phyloP scores from a whole-genome alignment of 2,797 vertebrate species.

The Danio jaintianensis region DNA sequence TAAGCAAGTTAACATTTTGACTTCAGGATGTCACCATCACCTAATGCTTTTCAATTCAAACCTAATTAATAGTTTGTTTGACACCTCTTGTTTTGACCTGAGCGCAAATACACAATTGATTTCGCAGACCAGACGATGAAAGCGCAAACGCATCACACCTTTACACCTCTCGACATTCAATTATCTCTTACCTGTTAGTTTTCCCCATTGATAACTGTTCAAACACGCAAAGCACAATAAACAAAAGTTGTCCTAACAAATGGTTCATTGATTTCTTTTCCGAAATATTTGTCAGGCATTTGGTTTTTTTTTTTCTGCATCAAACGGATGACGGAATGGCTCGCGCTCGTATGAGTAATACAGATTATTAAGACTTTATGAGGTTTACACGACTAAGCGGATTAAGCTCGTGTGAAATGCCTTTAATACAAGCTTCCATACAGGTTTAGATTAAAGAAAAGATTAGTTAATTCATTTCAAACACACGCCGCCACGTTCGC shows the following conservation, averaged over 20 bases:
- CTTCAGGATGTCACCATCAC: not conserved
- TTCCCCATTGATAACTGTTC: constrained; percentile 17
- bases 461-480: not conserved
- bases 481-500: no score
- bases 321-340: not conserved
- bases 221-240: constrained; percentile 25
- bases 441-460: not conserved
- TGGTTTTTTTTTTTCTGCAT: not conserved
- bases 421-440: not conserved
- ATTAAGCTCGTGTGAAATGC: constrained; percentile 8
- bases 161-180: constrained; percentile 30
- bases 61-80: constrained; percentile 44
- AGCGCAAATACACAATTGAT: constrained; percentile 26
- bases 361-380: not conserved
- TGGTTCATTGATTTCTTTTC: constrained; percentile 5
- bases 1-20: not conserved
- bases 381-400: constrained; percentile 9
- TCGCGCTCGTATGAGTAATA: not conserved
- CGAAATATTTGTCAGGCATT: not conserved
- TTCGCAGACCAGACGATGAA: constrained; percentile 4
- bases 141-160: constrained; percentile 33
- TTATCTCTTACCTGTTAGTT: constrained; percentile 33
- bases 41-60: constrained; percentile 23
- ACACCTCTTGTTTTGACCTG: not conserved
- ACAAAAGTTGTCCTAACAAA: constrained; percentile 21